Evolutionary conservation across 2,113 vertebrate genomes (phyloP).

Genomic region (Smithornis capensis): DNA sequence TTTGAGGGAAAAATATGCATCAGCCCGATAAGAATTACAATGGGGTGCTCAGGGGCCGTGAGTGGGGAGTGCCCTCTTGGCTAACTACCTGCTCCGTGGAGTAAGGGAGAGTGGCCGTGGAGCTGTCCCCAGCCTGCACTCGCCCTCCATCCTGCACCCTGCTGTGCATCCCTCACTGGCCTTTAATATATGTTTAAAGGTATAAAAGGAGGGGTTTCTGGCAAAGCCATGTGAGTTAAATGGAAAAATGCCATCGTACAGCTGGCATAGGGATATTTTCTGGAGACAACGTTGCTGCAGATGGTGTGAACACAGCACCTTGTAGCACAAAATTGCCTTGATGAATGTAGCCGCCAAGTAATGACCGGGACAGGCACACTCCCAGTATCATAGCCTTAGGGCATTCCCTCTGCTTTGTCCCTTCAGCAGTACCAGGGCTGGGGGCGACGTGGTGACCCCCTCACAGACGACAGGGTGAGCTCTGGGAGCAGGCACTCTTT

Average conservation of each 20-base stretch:
- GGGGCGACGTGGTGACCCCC: not conserved
- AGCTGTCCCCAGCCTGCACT: rapidly evolving
- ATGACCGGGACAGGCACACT: not conserved
- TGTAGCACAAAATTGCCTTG: not conserved
- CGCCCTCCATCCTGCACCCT: rapidly evolving
- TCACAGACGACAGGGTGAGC: rapidly evolving
- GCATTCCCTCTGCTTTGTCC: not conserved
- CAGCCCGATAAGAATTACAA: slow-evolving; percentile 35
- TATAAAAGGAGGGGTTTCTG: not conserved
- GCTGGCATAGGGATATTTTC: not conserved
- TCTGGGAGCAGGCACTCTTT: not conserved
- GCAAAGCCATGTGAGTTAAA: not conserved
- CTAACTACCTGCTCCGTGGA: not conserved
- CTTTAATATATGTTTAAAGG: rapidly evolving
- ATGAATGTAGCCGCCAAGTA: not conserved
- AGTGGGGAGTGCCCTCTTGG: not conserved
- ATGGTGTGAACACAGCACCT: rapidly evolving
- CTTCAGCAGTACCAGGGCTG: rapidly evolving
- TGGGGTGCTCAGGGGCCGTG: not conserved
- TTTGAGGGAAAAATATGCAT: slow-evolving; percentile 2
- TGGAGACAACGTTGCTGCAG: rapidly evolving
- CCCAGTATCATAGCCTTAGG: not conserved
- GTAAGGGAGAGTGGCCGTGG: rapidly evolving
- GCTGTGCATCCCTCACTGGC: rapidly evolving
- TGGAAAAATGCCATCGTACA: rapidly evolving